Conservation (phyloP, 2,113 vertebrate genomes). For the Tympanuchus pallidicinctus region DNA sequence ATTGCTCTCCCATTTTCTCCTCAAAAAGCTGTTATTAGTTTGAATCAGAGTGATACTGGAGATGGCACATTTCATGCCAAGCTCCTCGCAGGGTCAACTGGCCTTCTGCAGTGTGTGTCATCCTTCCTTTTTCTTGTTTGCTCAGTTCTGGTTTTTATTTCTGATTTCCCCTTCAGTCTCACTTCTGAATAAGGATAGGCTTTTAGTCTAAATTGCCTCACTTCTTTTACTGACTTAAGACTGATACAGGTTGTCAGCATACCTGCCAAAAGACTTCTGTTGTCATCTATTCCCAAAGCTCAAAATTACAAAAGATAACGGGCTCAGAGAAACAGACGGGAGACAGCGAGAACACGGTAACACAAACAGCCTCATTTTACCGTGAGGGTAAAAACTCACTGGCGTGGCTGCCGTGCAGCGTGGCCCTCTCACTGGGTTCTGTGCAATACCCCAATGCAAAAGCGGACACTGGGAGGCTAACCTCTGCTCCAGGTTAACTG, state of each 20-base stretch:
- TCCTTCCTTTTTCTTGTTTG: background rate
- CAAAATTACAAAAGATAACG: background rate
- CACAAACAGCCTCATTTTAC: slow-evolving; percentile 31
- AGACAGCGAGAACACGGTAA: background rate
- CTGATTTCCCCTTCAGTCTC: background rate
- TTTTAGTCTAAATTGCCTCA: slow-evolving; percentile 44
- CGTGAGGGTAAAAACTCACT: slow-evolving; percentile 11
- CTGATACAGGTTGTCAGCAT: background rate
- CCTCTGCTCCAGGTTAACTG: background rate
- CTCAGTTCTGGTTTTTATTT: background rate
- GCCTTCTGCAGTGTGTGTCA: background rate
- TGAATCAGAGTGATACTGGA: background rate
- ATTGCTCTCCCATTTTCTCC: background rate
- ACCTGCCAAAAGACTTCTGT: background rate
- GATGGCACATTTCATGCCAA: background rate
- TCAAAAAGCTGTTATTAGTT: slow-evolving; percentile 14
- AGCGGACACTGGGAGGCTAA: fast-evolving
- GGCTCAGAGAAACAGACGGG: slow-evolving; percentile 1
- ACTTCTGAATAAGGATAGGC: background rate
- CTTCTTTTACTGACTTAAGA: slow-evolving; percentile 4
- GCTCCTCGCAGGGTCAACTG: background rate
- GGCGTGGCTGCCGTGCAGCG: background rate
- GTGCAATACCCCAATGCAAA: background rate
- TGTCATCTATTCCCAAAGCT: background rate
- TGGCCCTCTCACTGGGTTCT: background rate